Evolutionary conservation across 2,888 invertebrate species (phyloP).

Genomic region (Andrena trimmerana): DNA sequence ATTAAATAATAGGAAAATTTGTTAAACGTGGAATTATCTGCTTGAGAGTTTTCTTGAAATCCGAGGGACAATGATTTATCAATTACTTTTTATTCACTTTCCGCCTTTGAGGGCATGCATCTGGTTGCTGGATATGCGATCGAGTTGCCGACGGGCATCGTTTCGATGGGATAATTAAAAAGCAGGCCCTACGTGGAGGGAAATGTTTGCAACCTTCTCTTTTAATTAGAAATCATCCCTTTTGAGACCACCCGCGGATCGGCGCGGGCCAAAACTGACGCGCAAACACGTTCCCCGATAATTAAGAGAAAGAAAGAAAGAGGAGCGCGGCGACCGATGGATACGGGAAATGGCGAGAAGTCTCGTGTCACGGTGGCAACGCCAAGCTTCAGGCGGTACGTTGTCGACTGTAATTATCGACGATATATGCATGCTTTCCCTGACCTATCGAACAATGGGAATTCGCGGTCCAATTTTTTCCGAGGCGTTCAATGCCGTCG

Average conservation of each 20-base stretch:
- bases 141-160: not conserved
- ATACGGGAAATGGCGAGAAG: not conserved
- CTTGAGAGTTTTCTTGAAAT: not conserved
- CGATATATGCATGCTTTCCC: conserved; percentile 29
- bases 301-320: conserved; percentile 16
- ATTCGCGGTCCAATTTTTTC: conserved; percentile 53
- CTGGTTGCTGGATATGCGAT: no score
- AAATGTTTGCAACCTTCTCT: not conserved
- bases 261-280: conserved; percentile 4
- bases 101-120: no score
- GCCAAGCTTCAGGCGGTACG: conserved; percentile 39
- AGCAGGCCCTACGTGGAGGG: not conserved
- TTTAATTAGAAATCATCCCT: conserved; percentile 38
- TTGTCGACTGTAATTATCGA: conserved; percentile 54
- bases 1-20: no score
- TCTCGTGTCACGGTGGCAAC: conserved; percentile 37
- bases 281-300: conserved; percentile 33
- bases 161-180: not conserved
- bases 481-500: conserved; percentile 38
- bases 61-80: not conserved
- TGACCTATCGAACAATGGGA: conserved; percentile 55
- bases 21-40: no score
- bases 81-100: no score
- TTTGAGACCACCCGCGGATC: conserved; percentile 14
- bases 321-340: not conserved